phyloP scores from a whole-genome alignment of 2,113 vertebrate species.

The Otis tarda region DNA sequence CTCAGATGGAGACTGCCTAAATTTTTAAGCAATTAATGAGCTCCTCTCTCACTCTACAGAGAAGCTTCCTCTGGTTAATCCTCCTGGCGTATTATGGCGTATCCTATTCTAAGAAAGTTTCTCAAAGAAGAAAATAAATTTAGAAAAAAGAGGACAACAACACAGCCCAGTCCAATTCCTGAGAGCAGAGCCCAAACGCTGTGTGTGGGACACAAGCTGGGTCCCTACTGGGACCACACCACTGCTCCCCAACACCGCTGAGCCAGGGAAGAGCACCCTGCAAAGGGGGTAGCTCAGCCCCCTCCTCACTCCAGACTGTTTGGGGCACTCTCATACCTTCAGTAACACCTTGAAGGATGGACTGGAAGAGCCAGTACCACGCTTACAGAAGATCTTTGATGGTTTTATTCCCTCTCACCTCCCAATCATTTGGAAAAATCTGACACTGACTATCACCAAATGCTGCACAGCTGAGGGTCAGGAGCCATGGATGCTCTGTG shows the following conservation, averaged over 20 bases:
- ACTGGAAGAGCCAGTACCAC: neutral
- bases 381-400: neutral
- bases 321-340: neutral
- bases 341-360: neutral
- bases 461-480: neutral
- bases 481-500: neutral
- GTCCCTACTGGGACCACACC: neutral
- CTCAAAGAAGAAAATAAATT: neutral
- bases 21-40: constrained; percentile 73
- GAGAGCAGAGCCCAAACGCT: neutral
- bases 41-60: constrained; percentile 33
- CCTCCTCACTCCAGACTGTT: neutral
- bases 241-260: neutral
- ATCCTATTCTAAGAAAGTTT: neutral
- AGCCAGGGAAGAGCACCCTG: neutral
- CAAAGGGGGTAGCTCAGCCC: neutral
- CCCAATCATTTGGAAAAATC: neutral
- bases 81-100: constrained; percentile 17
- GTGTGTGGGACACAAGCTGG: fast-evolving
- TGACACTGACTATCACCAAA: neutral
- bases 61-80: constrained; percentile 56
- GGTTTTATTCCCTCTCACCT: neutral
- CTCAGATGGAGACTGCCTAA: constrained; percentile 69
- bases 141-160: neutral
- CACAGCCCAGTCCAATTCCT: neutral